Evolutionary conservation across 2,113 vertebrate genomes (phyloP), one percentile per base, ranked within the genome.

Genomic region (Rhinogobius similis): DNA sequence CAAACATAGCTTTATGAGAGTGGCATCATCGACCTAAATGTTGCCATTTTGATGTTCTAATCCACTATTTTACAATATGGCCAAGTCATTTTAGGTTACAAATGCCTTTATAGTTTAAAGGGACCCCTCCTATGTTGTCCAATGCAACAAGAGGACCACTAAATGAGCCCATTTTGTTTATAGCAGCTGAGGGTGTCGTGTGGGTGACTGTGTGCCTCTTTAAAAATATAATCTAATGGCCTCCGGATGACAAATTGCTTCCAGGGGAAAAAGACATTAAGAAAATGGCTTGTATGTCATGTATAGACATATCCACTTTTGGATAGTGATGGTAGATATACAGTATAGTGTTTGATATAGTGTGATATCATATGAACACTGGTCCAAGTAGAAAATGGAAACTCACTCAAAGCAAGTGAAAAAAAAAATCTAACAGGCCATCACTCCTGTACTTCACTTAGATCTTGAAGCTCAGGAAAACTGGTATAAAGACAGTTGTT

Each of bases 171-270:
- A 87, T 92, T 91, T 91, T 91, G 90, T 92, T 93, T 92, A 91
- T 90, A 90, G 92, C 82, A 83, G 75, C 84, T 90, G 92, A 87
- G 89, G 86, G 89, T 88, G 86, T 82, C 79, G 88, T 93, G 90
- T 82, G 91, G 92, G 90, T 86, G 89, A 88, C 79, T 91, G 87
- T 81, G 85, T 83, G 86, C 89, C 89, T 89, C 90, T 91, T 91
- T 92, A 92, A 91, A 92, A 94, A 90, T 87, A 92, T 92, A 92
- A 93, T 92, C 87, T 93, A 93, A 93, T 92, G 87, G 87, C 90
- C 89, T 90, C 87, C 83, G 89, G 89, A 89, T 93, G 91, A 93
- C 91, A 93, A 93, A 93, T 93, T 91, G 84, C 88, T 93, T 92
- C 91, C 91, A 91, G 89, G 83, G 79, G 65, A 82, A 86, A 90